Evolutionary conservation across 1,140 invertebrate species (phyloP), one percentile per base, ranked within the genome.

Genomic region (Octopus sinensis): DNA sequence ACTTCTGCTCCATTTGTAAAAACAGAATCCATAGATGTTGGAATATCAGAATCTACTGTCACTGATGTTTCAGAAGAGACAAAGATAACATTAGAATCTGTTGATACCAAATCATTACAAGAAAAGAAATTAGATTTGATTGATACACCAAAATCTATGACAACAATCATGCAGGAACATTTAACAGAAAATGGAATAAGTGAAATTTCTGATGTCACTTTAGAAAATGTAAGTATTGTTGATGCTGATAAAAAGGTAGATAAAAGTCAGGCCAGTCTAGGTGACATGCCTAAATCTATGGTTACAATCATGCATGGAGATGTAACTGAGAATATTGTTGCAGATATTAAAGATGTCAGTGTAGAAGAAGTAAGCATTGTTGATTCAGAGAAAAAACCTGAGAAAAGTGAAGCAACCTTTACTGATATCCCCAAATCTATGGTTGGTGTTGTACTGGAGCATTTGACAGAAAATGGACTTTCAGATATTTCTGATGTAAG

Each of bases 381-480:
- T 43, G 30, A 43, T 43, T 43, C 30, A 43, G 30, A 43, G 30
- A 73, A 73, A 6, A 73, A 13, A 6, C 13, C 68, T 73, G 68
- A 73, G 30, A 73, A 73, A 73, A 6, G 17, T 9, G 68, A 73
- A 73, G 13, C 30, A n/a, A 73, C 7, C 30, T 12, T 73, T 13
- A 17, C 68, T n/a, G 68, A 73, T 73, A 73, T 23, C 30, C 68
- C 68, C 4, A 73, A 73, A 73, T 73, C 17, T 23, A 51, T 10
- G 53, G n/a, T 17, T 68, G 56, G 30, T n/a, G 17, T 68, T 53
- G 17, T 56, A 13, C 52, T n/a, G 51, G 79, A 79, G 23, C 79
- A 79, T 79, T 53, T 62, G 10, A 7, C 79, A 56, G 79, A 54
- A 79, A 30, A 54, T 79, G 53, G 23, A 79, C 53, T 51, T 54